Evolutionary conservation across 2,797 vertebrate species (phyloP).

Genomic region (Peromyscus eremicus): DNA sequence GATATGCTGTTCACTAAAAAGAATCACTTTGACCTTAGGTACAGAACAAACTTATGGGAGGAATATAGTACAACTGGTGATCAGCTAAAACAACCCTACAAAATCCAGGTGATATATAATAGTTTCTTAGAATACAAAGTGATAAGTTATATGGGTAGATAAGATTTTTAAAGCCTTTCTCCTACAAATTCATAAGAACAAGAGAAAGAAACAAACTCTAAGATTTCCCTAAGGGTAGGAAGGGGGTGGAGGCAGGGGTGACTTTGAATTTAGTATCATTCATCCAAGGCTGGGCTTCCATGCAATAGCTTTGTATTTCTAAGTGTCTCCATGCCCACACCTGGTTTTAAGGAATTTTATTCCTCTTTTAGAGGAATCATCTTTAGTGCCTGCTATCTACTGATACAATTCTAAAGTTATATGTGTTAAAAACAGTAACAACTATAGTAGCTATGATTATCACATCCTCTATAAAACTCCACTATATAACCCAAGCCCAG

Average conservation of each 20-base stretch:
- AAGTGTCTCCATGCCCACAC: neutral
- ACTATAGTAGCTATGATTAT: neutral
- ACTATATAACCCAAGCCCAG: neutral
- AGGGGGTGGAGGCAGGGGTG: too few species aligned
- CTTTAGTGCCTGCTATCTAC: slow-evolving; percentile 14
- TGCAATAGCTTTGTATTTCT: neutral
- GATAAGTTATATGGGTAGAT: slow-evolving; percentile 1
- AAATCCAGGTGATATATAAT: neutral
- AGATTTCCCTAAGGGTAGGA: neutral
- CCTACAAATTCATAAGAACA: neutral
- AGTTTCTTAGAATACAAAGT: neutral
- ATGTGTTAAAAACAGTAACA: slow-evolving; percentile 6
- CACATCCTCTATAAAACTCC: slow-evolving; percentile 8
- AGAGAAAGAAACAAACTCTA: neutral
- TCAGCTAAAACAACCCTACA: neutral
- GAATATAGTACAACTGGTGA: neutral
- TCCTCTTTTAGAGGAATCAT: neutral
- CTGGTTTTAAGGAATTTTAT: neutral
- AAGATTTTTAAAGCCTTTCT: slow-evolving; percentile 35
- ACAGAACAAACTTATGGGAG: neutral
- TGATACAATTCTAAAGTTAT: neutral
- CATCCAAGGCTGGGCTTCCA: neutral
- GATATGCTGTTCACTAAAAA: neutral
- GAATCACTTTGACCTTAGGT: neutral
- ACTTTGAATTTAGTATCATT: neutral